phyloP scores from a whole-genome alignment of 1,140 invertebrate genomes.

The Caenorhabditis inopinata region DNA sequence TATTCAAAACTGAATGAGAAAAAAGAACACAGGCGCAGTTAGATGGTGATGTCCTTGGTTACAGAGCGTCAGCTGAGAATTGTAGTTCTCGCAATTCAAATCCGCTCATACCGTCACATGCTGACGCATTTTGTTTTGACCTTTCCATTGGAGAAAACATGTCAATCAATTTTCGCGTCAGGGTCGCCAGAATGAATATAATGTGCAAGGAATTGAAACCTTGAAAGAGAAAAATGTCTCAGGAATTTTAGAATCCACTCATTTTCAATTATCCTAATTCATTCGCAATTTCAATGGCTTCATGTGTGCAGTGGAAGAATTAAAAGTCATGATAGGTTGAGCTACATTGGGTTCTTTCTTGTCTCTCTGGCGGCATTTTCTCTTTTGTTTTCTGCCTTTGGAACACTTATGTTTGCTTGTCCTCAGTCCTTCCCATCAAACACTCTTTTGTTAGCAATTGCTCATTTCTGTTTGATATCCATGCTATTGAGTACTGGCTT shows the following conservation, averaged over 20 bases:
- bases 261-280: too few species aligned
- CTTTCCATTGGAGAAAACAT: constrained; percentile 17
- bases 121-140: neutral
- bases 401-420: constrained; percentile 12
- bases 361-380: neutral
- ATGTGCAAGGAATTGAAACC: neutral
- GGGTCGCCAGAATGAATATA: neutral
- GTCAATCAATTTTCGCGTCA: neutral
- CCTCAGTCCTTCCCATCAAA: neutral
- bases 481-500: neutral
- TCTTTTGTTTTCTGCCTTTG: neutral
- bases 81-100: constrained; percentile 22
- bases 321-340: too few species aligned
- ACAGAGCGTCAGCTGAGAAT: constrained; percentile 21
- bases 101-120: neutral
- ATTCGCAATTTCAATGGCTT: too few species aligned
- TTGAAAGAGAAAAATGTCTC: neutral
- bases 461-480: neutral
- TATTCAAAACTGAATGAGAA: neutral
- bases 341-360: too few species aligned
- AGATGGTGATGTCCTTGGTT: neutral
- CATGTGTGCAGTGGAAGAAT: too few species aligned
- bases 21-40: neutral
- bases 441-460: neutral
- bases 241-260: too few species aligned